These are phyloP conservation scores for Drosophila meridiana DNA, from an alignment of 2,888 invertebrate genomes.

Conservation along the genomic window DNA sequence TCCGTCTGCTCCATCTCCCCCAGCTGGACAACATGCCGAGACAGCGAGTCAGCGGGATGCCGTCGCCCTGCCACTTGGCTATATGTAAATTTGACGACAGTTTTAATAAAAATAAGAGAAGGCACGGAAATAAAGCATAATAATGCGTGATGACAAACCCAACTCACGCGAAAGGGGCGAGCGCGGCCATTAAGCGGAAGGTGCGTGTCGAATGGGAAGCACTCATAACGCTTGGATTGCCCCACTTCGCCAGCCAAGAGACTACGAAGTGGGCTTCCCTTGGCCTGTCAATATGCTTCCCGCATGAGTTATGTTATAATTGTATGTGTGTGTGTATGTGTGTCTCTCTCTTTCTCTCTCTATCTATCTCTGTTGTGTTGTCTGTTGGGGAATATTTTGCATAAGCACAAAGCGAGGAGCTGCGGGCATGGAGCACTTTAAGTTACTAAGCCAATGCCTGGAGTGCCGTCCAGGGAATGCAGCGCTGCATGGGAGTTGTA, in stretches of 20 bases:
- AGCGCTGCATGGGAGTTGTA: constrained; percentile 35
- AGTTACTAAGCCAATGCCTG: constrained; percentile 62
- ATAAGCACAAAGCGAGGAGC: constrained; percentile 23
- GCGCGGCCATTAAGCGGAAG: constrained; percentile 28
- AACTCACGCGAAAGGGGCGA: constrained; percentile 33
- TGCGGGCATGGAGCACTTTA: constrained; percentile 52
- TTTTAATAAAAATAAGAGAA: constrained; percentile 60
- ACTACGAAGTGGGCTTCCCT: constrained; percentile 33
- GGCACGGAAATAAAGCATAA: constrained; percentile 76
- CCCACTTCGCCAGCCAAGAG: constrained; percentile 18
- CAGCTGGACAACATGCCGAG: constrained; percentile 55
- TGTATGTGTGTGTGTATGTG: constrained; percentile 25
- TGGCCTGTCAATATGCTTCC: constrained; percentile 71
- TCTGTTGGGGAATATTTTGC: constrained; percentile 25
- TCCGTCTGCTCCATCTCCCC: background rate
- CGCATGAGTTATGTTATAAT: constrained; percentile 53
- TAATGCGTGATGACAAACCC: constrained; percentile 72
- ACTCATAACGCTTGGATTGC: constrained; percentile 69
- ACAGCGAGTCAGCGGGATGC: constrained; percentile 49
- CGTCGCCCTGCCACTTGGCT: constrained; percentile 35
- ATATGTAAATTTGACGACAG: constrained; percentile 65
- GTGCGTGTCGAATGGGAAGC: constrained; percentile 75
- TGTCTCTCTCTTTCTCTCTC: background rate
- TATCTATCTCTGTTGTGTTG: background rate
- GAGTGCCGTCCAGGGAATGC: constrained; percentile 61